Evolutionary conservation across 2,797 vertebrate species (phyloP), one percentile per base, ranked within the genome.

Genomic region (Ptychadena robeensis): DNA sequence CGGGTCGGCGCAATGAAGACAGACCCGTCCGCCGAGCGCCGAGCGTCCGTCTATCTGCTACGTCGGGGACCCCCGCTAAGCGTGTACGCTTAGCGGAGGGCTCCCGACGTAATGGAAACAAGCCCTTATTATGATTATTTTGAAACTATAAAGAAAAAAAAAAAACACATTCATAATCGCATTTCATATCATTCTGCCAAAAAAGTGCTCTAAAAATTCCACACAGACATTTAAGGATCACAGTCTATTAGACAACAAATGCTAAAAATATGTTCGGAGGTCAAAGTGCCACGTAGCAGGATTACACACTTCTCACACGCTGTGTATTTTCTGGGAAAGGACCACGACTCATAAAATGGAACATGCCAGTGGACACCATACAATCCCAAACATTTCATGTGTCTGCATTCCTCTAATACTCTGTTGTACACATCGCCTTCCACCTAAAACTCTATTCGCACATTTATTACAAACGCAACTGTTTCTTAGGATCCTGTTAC

Each of bases 401-500:
- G 76, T 68, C 76, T 68, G 25, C 76, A 69, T 68, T 79, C 76
- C 76, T 22, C 9, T 11, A 25, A 57, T 28, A 61, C 35, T 12
- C 38, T 14, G 11, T 38, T 30, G 31, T 48, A 30, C 9, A n/a
- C n/a, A 9, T 38, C 14, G 11, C 9, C n/a, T 0, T 38, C 32
- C 28, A 31, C 67, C 38, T 30, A 22, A 61, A 66, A 69, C 25
- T 79, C 66, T 48, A 69, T 71, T 80, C 67, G 61, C 27, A 61
- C 11, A 37, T 27, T 69, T 34, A 18, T 59, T 44, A 30, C 5
- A 32, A 64, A 80, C 48, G 68, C 79, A 80, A 57, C 57, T 80
- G 79, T 59, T 38, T n/a, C n/a, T 64, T 71, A 22, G 61, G 68
- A 63, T 80, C 38, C 25, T 28, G 38, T 81, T 81, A 66, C 70